A percentile compares a stretch with the other conserved stretches of the same genome.
These are phyloP conservation scores for Gobiocypris rarus DNA, from an alignment of 2,113 vertebrate genomes.

Conservation along the genomic window DNA sequence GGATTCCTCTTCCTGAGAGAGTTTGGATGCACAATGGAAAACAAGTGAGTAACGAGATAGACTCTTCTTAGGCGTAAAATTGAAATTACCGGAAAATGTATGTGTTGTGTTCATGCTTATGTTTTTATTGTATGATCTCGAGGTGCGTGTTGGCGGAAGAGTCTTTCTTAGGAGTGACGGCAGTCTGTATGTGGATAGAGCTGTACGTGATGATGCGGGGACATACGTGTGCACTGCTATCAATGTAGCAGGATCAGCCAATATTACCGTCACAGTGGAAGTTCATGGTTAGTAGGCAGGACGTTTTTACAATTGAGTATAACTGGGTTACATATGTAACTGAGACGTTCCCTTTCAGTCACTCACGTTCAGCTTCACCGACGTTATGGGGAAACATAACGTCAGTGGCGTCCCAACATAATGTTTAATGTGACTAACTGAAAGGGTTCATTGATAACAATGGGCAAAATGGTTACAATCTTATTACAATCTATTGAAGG, in stretches of 20 bases:
- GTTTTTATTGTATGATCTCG: background rate
- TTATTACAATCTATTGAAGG: no score
- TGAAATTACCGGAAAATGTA: background rate
- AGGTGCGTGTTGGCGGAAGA: constrained; percentile 74
- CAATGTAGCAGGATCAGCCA: constrained; percentile 80
- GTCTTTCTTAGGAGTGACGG: constrained; percentile 81
- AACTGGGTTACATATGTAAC: background rate
- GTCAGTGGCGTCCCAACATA: no score
- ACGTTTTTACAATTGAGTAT: background rate
- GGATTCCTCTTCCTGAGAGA: constrained; percentile 82
- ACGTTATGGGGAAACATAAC: no score
- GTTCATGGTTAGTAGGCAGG: constrained; percentile 79
- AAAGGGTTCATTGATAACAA: no score
- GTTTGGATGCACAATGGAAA: constrained; percentile 82
- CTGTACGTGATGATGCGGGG: constrained; percentile 73
- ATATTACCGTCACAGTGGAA: constrained; percentile 76
- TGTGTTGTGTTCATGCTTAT: background rate
- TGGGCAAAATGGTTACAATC: no score
- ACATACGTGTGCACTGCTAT: constrained; percentile 83
- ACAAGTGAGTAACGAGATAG: constrained; percentile 69
- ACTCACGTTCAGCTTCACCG: no score
- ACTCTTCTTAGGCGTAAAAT: background rate
- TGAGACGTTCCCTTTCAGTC: no score
- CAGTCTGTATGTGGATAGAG: constrained; percentile 82
- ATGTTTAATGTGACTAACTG: no score